Percentiles rank a stretch among this genome's conserved stretches.
These are phyloP conservation scores for Brevipalpus yothersi DNA, from an alignment of 1,140 invertebrate genomes.

Conservation along the genomic window DNA sequence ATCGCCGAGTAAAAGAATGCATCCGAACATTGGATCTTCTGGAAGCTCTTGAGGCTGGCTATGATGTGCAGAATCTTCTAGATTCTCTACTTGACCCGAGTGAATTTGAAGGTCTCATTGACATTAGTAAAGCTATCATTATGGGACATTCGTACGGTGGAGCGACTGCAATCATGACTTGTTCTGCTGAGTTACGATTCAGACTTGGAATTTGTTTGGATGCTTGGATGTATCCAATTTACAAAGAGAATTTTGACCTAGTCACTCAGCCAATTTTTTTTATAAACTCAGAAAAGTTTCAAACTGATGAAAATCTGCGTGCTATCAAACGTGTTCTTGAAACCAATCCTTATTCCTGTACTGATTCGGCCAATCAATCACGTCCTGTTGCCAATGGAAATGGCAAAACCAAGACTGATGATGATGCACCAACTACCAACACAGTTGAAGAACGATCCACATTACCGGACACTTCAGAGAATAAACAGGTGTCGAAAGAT, in stretches of 20 bases:
- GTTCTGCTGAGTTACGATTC: conserved; percentile 27
- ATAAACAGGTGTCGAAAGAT: conserved; percentile 2
- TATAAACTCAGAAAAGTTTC: conserved; percentile 38
- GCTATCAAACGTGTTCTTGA: conserved; percentile 22
- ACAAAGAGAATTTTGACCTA: conserved; percentile 23
- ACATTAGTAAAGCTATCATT: conserved; percentile 26
- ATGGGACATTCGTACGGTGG: conserved; percentile 43
- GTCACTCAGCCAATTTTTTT: conserved; percentile 32
- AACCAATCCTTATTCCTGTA: not conserved
- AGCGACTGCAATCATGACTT: conserved; percentile 29
- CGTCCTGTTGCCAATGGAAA: no score
- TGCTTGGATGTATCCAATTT: conserved; percentile 41
- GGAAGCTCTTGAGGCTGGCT: conserved; percentile 26
- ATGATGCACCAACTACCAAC: no score
- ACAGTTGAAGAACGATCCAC: no score
- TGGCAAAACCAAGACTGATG: no score
- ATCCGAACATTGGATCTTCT: conserved; percentile 27
- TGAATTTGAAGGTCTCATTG: conserved; percentile 24
- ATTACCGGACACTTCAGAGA: no score
- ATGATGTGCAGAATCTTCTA: conserved; percentile 27
- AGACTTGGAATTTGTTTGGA: conserved; percentile 25
- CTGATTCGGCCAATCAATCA: no score
- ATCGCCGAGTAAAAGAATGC: conserved; percentile 25
- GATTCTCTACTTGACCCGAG: conserved; percentile 13
- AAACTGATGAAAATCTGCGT: conserved; percentile 31